phyloP scores from a whole-genome alignment of 1,140 invertebrate species.

The Danaus melanippus region DNA sequence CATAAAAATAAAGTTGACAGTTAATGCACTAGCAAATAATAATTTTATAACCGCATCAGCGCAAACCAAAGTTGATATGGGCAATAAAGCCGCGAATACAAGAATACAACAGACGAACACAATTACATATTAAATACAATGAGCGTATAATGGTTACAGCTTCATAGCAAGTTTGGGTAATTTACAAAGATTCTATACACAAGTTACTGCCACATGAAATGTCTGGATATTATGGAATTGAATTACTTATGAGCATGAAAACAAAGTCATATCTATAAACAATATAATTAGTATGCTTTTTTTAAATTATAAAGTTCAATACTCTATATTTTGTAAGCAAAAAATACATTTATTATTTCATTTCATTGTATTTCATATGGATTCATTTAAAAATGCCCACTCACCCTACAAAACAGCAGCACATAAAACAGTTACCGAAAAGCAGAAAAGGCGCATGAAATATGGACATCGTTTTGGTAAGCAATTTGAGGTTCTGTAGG shows the following conservation, averaged over 20 bases:
- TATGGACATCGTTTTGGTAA: conserved; percentile 50
- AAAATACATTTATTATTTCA: conserved; percentile 1
- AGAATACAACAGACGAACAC: conserved; percentile 46
- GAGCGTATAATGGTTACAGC: conserved; percentile 29
- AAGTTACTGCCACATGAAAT: too few relatives aligned
- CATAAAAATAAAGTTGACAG: conserved; percentile 30
- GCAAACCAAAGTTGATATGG: conserved; percentile 60
- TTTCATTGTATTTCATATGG: not conserved
- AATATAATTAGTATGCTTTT: not conserved
- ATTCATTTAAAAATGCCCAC: conserved; percentile 13
- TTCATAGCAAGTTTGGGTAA: not conserved
- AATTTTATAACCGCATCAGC: conserved; percentile 38
- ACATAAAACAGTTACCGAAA: conserved; percentile 36
- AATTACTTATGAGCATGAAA: too few relatives aligned
- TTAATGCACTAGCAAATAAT: conserved; percentile 41
- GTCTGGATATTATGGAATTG: too few relatives aligned
- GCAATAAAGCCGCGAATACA: conserved; percentile 58
- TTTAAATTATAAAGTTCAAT: not conserved
- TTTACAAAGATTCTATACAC: too few relatives aligned
- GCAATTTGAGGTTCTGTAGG: conserved; percentile 61
- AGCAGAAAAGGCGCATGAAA: conserved; percentile 52
- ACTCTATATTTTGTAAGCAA: not conserved
- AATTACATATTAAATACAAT: conserved; percentile 55
- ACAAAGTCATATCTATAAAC: too few relatives aligned
- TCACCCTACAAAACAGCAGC: conserved; percentile 21